Percentiles rank a stretch among this genome's conserved stretches.
Evolutionary conservation across 2,888 invertebrate species (phyloP).

Genomic region (Aspidapion aeneum): DNA sequence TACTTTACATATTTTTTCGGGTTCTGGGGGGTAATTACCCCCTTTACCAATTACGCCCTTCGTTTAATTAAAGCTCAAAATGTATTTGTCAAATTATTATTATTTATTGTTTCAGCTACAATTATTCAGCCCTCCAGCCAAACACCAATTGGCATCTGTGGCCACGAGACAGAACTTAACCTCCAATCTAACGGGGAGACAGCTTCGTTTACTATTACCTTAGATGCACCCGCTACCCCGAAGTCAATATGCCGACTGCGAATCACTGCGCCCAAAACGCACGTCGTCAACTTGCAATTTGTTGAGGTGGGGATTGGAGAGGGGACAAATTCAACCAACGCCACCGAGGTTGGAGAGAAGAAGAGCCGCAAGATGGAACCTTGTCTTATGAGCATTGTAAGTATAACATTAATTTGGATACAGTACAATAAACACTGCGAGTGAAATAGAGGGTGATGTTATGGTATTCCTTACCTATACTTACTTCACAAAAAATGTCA

Average conservation of each 20-base stretch:
- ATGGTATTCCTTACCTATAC: too few species aligned
- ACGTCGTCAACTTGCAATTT: constrained; percentile 38
- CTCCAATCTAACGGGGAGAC: constrained; percentile 30
- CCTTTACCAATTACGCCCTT: too few species aligned
- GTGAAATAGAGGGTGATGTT: too few species aligned
- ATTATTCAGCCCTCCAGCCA: not conserved
- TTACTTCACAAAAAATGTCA: too few species aligned
- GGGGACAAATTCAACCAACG: not conserved
- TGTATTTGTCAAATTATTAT: too few species aligned
- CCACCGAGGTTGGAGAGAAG: not conserved
- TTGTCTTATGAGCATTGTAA: constrained; percentile 38
- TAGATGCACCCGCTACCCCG: constrained; percentile 23
- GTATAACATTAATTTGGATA: too few species aligned
- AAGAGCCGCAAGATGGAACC: constrained; percentile 10
- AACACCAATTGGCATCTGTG: constrained; percentile 26
- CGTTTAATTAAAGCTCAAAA: too few species aligned
- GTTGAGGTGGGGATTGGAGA: constrained; percentile 18
- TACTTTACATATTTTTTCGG: too few species aligned
- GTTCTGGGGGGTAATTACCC: too few species aligned
- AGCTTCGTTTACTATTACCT: constrained; percentile 30
- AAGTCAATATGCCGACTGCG: constrained; percentile 30
- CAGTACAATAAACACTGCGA: too few species aligned
- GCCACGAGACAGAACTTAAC: constrained; percentile 28
- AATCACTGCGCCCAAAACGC: constrained; percentile 37
- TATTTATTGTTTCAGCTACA: not conserved